Evolutionary conservation across 1,140 invertebrate species (phyloP), one percentile per base, ranked within the genome.

Genomic region (Bombus fervidus): DNA sequence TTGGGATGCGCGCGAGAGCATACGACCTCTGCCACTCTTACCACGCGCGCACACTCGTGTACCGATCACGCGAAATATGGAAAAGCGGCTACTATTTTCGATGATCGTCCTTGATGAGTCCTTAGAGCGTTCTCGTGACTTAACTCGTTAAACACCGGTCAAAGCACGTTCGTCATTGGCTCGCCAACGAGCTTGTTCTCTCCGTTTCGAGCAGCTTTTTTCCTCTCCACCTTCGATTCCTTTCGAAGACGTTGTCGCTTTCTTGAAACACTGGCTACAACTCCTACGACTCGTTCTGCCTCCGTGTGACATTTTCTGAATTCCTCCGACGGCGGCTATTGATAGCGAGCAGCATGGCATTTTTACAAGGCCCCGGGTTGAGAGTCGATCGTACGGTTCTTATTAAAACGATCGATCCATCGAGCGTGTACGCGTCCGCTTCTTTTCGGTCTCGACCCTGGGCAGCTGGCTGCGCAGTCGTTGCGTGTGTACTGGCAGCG

Each of bases 81-180:
- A 76, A 87, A 90, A 87, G 66, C 31, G 66, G 10, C 1, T 5
- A 53, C 18, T 22, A 8, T 53, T 22, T 53, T 31, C 31, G 64
- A 34, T 18, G 0, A 34, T 81, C 62, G 28, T 69, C 76, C 28
- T n/a, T 81, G 62, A 82, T 53, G 53, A 28, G 79, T 82, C 87
- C 88, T 68, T 79, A 53, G 81, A 87, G 80, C 74, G 73, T 89
- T 89, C 77, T 72, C 72, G 80, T 25, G 68, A 87, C 86, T 72
- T 57, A 59, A 53, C 53, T 71, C 59, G 75, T 77, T 28, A 25
- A 64, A 77, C 37, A 31, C 34, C 64, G 66, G 15, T 68, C 64
- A 2, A 31, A 5, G 47, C 43, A 69, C 77, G 57, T 86, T 78
- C 80, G 64, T 81, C 79, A 53, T 74, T 81, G 73, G 66, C 69